Evolutionary conservation across 2,888 invertebrate species (phyloP).

Genomic region (Amiota minor): DNA sequence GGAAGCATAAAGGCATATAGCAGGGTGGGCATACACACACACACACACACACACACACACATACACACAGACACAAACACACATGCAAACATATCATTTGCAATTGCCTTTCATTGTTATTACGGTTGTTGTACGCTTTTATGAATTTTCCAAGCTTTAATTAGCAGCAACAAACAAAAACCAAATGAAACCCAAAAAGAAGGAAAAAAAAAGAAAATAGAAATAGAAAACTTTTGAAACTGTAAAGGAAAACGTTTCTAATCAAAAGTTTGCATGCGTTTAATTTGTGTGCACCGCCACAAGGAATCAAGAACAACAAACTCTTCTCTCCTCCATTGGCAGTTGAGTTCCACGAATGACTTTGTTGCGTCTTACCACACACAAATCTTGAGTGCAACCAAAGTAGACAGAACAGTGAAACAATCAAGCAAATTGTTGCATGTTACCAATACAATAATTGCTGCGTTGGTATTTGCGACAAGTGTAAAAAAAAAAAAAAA

Average conservation of each 20-base stretch:
- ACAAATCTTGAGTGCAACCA: not conserved
- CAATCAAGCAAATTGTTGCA: too few relatives aligned
- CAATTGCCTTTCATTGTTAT: constrained; percentile 31
- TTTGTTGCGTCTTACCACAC: too few relatives aligned
- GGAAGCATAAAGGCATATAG: not conserved
- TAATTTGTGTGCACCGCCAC: constrained; percentile 53
- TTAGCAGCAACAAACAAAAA: constrained; percentile 47
- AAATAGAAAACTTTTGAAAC: constrained; percentile 14
- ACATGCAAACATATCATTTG: constrained; percentile 14
- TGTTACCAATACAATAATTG: too few relatives aligned
- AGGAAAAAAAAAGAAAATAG: constrained; percentile 6
- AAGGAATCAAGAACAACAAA: not conserved
- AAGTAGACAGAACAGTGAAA: too few relatives aligned
- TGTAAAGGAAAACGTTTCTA: constrained; percentile 17
- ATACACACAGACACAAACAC: constrained; percentile 17
- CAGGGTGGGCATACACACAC: not conserved
- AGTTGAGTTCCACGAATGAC: not conserved
- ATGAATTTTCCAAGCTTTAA: constrained; percentile 44
- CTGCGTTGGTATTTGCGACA: too few relatives aligned
- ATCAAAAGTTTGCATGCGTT: constrained; percentile 51
- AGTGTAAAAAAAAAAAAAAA: too few relatives aligned
- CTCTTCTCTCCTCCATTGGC: constrained; percentile 1
- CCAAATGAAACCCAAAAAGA: not conserved
- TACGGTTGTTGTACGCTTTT: constrained; percentile 17
- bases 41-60: constrained; percentile 17